Evolutionary conservation across 2,113 vertebrate genomes (phyloP).

Genomic region (Pterocles gutturalis): DNA sequence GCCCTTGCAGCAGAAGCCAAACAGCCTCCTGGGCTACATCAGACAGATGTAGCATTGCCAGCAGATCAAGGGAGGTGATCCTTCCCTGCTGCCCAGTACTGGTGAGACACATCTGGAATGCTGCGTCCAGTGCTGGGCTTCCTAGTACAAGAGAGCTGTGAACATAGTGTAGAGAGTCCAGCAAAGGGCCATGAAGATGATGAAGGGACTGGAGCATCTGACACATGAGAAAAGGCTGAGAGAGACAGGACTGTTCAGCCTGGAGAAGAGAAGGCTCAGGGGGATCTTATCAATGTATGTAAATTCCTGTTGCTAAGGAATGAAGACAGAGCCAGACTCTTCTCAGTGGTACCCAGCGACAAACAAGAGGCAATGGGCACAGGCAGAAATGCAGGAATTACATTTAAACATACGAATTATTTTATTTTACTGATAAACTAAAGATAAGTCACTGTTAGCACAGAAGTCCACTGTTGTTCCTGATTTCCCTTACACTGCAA

Average conservation of each 20-base stretch:
- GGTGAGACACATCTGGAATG: background rate
- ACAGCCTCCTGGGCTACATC: background rate
- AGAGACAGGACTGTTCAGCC: no score
- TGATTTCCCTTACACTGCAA: background rate
- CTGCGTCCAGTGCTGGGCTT: background rate
- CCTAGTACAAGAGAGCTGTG: background rate
- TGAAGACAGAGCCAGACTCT: no score
- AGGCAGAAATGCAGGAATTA: background rate
- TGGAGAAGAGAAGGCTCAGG: no score
- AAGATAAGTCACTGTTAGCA: background rate
- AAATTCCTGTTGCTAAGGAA: no score
- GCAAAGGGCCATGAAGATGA: background rate
- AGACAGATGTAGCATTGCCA: background rate
- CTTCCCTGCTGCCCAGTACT: background rate
- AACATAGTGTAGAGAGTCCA: background rate
- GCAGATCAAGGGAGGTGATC: rapidly evolving
- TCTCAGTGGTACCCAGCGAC: no score
- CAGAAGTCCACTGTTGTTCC: background rate
- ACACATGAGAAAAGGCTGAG: background rate
- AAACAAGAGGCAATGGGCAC: no score
- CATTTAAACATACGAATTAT: background rate
- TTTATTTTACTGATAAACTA: background rate
- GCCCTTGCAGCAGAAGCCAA: background rate
- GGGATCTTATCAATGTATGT: no score
- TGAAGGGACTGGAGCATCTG: background rate